Base-by-base conservation (phyloP, 2,888 invertebrate genomes). In the Yponomeuta cagnagella region DNA sequence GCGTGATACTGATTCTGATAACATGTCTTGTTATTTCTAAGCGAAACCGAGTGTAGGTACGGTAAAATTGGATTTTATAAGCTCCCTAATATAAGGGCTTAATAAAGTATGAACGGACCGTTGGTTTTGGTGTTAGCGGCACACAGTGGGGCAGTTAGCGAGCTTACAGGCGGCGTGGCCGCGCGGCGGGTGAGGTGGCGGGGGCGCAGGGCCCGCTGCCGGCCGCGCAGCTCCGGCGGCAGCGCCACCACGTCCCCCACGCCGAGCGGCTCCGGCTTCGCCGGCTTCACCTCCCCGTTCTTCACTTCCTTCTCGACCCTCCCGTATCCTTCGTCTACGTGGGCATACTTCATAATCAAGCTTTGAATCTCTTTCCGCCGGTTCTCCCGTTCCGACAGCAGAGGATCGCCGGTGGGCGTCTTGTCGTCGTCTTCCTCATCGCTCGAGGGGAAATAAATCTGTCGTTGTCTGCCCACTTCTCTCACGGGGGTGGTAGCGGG, bases 321-420 rank as follows among this genome's bases (percentile, higher is more conserved):
- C 31, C 93, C 94, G 84, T 95, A 95, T 72, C 94, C 94, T 79
- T 96, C 96, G 77, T 96, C 96, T 75, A 96, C 89, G 68, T 96
- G 96, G 48, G 96, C 95, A 83, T 97, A 97, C 83, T 97, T 97
- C 93, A 95, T 93, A 73, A 97, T 96, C 72, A 97, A 90, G 77
- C 95, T 95, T 83, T 96, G 96, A 73, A 96, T 96, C 81, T 97
- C 97, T 79, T 97, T 97, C 63, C 97, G 94, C 77, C 95, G 95
- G 10, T 95, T 95, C 82, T 96, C 96, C 67, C 97, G 93, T 76
- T 97, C 97, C 75, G 93, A 93, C 69, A 94, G 86, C 37, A 93
- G 91, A 73, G 92, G 92, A 79, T 95, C 95, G 68, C 89, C 89
- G 63, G 92, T 90, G 10, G 93, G 92, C 30, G 93, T 92, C 74